A percentile compares a stretch with the other conserved stretches of the same genome.
Conservation (phyloP, 2,797 vertebrate genomes). For the Galagoides demidoff region DNA sequence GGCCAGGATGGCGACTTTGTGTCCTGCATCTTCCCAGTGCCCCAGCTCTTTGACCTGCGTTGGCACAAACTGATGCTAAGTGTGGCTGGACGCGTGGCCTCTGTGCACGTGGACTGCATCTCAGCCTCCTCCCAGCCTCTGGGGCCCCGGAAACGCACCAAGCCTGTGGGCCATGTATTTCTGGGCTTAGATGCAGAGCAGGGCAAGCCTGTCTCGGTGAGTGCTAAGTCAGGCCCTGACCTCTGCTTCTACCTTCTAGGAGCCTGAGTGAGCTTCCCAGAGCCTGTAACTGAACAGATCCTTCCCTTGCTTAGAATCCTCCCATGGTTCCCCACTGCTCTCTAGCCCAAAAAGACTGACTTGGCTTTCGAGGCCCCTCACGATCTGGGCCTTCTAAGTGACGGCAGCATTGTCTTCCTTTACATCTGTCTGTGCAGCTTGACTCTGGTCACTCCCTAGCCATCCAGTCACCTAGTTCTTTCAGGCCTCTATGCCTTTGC, state of each 20-base stretch:
- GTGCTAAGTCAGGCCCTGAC: neutral
- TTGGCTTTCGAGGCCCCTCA: neutral
- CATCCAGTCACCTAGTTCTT: neutral
- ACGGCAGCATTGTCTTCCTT: neutral
- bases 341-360: neutral
- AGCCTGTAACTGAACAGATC: neutral
- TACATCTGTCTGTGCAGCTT: neutral
- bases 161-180: constrained; percentile 89
- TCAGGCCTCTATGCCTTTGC: neutral
- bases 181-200: constrained; percentile 90
- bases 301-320: neutral
- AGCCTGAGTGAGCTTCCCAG: neutral
- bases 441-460: neutral
- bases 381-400: neutral
- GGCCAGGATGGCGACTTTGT: constrained; percentile 79
- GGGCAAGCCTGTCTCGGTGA: constrained; percentile 91
- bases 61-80: constrained; percentile 96
- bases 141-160: constrained; percentile 82
- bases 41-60: constrained; percentile 91
- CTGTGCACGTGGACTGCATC: constrained; percentile 93
- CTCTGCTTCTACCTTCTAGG: neutral
- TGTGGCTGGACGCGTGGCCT: constrained; percentile 87
- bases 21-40: constrained; percentile 89
- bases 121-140: constrained; percentile 93
- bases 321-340: neutral